Conservation (phyloP, 2,113 vertebrate genomes). For the Peromyscus californicus region DNA sequence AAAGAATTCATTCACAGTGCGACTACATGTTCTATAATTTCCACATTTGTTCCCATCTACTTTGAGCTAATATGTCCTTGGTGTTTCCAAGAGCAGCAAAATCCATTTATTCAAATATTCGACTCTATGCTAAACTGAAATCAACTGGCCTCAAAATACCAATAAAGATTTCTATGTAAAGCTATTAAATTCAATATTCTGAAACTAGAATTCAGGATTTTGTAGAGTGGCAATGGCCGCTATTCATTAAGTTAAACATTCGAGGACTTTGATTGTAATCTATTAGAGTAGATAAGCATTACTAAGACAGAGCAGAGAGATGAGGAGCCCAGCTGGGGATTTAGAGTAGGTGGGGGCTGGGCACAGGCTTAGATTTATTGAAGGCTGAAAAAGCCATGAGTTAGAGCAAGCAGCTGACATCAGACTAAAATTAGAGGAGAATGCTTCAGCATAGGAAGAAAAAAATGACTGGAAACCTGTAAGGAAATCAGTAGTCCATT, state of each 20-base stretch:
- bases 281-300: background rate
- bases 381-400: background rate
- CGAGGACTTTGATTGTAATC: constrained; percentile 16
- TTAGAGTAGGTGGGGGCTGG: background rate
- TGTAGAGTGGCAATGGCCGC: background rate
- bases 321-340: background rate
- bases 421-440: background rate
- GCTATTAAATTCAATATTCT: constrained; percentile 44
- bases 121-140: constrained; percentile 3
- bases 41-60: background rate
- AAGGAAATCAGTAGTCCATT: background rate
- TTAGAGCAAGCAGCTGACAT: background rate
- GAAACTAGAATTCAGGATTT: constrained; percentile 60
- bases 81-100: background rate
- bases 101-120: constrained; percentile 31
- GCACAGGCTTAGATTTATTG: background rate
- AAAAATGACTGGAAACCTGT: background rate
- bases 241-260: constrained; percentile 18
- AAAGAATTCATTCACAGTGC: background rate
- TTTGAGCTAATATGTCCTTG: background rate
- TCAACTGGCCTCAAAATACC: constrained; percentile 24
- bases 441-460: background rate
- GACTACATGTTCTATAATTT: background rate
- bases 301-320: background rate
- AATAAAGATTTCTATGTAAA: constrained; percentile 52